A percentile compares a stretch with the other conserved stretches of the same genome.
phyloP scores from a whole-genome alignment of 1,140 invertebrate genomes.

The Spodoptera frugiperda region DNA sequence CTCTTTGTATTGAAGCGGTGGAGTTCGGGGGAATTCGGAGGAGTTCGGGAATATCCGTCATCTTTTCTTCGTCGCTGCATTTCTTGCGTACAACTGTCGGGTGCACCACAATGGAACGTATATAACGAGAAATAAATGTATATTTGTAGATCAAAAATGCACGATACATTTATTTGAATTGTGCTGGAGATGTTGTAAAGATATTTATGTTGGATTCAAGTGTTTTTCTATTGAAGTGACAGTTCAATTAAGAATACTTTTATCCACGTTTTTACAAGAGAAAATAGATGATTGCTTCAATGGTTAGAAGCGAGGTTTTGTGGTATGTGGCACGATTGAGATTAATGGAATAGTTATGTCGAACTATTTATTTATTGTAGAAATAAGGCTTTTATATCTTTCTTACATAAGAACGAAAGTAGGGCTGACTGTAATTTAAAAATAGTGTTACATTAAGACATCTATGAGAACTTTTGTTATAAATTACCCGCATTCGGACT shows the following conservation, averaged over 20 bases:
- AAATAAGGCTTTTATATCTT: too few species aligned
- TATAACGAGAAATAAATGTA: slow-evolving; percentile 30
- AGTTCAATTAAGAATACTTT: slow-evolving; percentile 3
- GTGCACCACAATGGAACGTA: slow-evolving; percentile 21
- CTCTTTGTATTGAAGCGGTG: slow-evolving; percentile 34
- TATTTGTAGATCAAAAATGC: slow-evolving; percentile 28
- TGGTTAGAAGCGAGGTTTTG: too few species aligned
- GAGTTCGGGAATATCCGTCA: slow-evolving; percentile 33
- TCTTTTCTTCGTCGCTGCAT: slow-evolving; percentile 40
- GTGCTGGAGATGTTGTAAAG: not conserved
- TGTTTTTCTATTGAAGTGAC: not conserved
- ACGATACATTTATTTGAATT: slow-evolving; percentile 23
- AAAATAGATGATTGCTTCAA: not conserved
- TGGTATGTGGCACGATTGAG: too few species aligned
- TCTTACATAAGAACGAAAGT: too few species aligned
- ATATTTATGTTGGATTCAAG: not conserved
- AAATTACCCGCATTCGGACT: not conserved
- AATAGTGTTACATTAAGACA: not conserved
- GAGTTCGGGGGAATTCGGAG: not conserved
- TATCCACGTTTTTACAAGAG: not conserved
- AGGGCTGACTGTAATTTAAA: not conserved
- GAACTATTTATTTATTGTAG: too few species aligned
- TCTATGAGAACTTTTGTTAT: slow-evolving; percentile 7
- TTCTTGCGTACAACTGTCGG: slow-evolving; percentile 9
- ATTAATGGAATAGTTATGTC: too few species aligned